Conservation (phyloP, 2,113 vertebrate genomes). For the Panthera leo region DNA sequence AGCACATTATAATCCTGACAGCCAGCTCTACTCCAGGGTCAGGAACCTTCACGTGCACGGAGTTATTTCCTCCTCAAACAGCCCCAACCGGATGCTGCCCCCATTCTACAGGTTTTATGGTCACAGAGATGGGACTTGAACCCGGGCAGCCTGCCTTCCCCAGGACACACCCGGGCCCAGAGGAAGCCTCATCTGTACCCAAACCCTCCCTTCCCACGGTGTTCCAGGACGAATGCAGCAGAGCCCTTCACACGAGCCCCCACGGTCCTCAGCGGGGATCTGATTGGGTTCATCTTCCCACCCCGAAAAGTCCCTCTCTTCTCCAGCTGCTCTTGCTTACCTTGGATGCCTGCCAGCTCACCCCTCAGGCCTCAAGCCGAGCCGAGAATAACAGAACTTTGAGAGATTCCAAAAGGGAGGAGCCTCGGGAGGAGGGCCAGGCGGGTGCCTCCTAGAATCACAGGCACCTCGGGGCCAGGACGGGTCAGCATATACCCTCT, state of each 20-base stretch:
- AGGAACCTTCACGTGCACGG: background rate
- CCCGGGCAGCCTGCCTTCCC: background rate
- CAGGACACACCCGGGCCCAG: background rate
- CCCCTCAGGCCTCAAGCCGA: background rate
- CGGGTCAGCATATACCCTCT: background rate
- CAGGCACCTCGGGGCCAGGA: background rate
- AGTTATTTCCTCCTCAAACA: background rate
- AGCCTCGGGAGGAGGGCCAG: background rate
- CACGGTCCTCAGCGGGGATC: background rate
- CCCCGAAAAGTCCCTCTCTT: background rate
- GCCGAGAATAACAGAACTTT: background rate
- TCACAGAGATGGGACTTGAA: background rate
- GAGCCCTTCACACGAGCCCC: background rate
- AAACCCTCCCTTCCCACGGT: background rate
- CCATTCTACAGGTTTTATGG: background rate
- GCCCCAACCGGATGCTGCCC: no score
- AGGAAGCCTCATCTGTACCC: fast-evolving
- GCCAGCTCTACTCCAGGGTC: background rate
- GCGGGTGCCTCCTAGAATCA: background rate
- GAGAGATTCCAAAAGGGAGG: background rate
- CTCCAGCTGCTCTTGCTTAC: conserved; percentile 51
- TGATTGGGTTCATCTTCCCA: background rate
- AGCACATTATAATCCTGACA: background rate
- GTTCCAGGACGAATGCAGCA: background rate
- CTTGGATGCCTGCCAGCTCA: conserved; percentile 61